Evolutionary conservation across 2,888 invertebrate genomes (phyloP).

Genomic region (Abscondita cerata): DNA sequence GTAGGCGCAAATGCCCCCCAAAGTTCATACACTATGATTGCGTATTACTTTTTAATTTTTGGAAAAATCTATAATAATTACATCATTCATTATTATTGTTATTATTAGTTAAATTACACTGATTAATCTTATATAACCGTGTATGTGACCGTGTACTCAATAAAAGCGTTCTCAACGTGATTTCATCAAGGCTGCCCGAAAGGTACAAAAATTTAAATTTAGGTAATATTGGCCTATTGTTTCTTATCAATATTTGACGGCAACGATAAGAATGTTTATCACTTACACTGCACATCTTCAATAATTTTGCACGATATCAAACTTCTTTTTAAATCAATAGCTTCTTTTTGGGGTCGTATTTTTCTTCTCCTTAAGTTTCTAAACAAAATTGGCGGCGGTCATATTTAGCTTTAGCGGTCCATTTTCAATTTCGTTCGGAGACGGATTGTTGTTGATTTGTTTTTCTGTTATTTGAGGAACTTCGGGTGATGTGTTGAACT

Average conservation of each 20-base stretch:
- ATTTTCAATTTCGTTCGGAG: constrained; percentile 51
- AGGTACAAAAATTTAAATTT: constrained; percentile 25
- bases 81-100: too few relatives aligned
- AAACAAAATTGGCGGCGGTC: constrained; percentile 92
- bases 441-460: constrained; percentile 36
- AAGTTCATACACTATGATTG: too few relatives aligned
- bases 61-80: too few relatives aligned
- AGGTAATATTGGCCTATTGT: constrained; percentile 29
- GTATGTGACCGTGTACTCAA: constrained; percentile 28
- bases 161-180: constrained; percentile 38
- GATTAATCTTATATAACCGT: constrained; percentile 23
- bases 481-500: constrained; percentile 25
- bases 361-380: constrained; percentile 83
- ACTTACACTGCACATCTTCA: constrained; percentile 57
- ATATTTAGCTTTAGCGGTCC: constrained; percentile 78
- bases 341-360: constrained; percentile 89
- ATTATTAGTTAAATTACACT: constrained; percentile 17
- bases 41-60: too few relatives aligned
- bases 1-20: not conserved
- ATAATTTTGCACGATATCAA: constrained; percentile 92
- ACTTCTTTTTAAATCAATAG: constrained; percentile 89
- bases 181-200: constrained; percentile 38
- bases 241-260: constrained; percentile 25
- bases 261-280: constrained; percentile 29
- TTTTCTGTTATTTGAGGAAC: constrained; percentile 37